Evolutionary conservation across 2,888 invertebrate species (phyloP), one percentile per base, ranked within the genome.

Genomic region (Scaptomyza reducta): DNA sequence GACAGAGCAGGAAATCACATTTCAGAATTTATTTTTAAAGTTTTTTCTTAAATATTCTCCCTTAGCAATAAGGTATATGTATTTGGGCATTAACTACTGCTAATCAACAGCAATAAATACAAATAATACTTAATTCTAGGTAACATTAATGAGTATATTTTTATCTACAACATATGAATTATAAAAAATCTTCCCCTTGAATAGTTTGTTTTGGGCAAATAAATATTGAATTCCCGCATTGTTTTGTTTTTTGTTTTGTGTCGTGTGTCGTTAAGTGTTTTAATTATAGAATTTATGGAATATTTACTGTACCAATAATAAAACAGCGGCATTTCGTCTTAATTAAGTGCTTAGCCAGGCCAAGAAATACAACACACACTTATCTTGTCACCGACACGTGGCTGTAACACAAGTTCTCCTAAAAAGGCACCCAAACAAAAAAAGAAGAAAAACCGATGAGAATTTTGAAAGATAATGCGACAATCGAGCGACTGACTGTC

Each of bases 271-370:
- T 88, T 82, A 87, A 82, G 74, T 86, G 74, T 74, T 75, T 86
- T 82, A 74, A 83, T 76, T 89, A 74, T 70, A 50, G 59, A 73
- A 82, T 88, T 88, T 82, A 82, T 82, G 87, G 60, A 73, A 66
- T 82, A 83, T 86, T 88, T 88, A 83, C 87, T 69, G 64, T 79
- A 61, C 64, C 68, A 69, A 79, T 86, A 83, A 81, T 79, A 86
- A 86, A 81, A 86, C 84, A 84, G 84, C 81, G 76, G 74, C 88
- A 74, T 74, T 81, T 78, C 84, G 73, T 79, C 89, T 88, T 89
- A 88, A 88, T 88, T 88, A 88, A 88, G 83, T 72, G 72, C 65
- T 84, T 76, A 51, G 73, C 62, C 63, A 44, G 64, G 63, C 59
- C 47, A 38, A 33, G 49, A 56, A 50, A 53, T 38, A 53, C 25